These are phyloP conservation scores for Nowickia ferox DNA, from an alignment of 2,888 invertebrate genomes.

Conservation along the genomic window DNA sequence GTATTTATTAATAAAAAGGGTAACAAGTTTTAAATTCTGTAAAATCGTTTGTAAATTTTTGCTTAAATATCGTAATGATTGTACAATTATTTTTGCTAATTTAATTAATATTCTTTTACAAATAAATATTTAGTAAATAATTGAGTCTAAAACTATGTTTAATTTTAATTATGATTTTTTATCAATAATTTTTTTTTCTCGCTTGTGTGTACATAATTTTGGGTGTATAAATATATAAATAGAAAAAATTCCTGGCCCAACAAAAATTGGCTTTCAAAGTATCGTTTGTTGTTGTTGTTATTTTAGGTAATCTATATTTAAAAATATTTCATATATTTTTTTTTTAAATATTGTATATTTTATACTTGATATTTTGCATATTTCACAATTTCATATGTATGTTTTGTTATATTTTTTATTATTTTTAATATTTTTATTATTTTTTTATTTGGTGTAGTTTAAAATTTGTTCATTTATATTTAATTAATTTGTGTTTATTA, in stretches of 20 bases:
- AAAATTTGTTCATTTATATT: conserved; percentile 52
- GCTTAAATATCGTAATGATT: conserved; percentile 44
- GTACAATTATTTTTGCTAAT: conserved; percentile 56
- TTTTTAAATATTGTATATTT: not conserved
- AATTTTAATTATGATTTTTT: conserved; percentile 8
- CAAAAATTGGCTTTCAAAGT: conserved; percentile 56
- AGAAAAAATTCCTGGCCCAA: conserved; percentile 57
- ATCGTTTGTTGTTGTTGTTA: conserved; percentile 29
- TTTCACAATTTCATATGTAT: conserved; percentile 3
- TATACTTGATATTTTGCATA: conserved; percentile 10
- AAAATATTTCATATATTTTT: conserved; percentile 47
- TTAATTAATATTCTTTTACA: conserved; percentile 12
- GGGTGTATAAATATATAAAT: conserved; percentile 36
- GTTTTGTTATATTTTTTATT: conserved; percentile 1
- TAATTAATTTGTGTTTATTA: conserved; percentile 57
- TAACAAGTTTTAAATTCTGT: conserved; percentile 62
- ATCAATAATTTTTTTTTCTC: not conserved
- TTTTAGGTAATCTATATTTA: conserved; percentile 34
- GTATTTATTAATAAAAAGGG: conserved; percentile 39
- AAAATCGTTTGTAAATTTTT: conserved; percentile 28
- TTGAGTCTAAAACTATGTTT: conserved; percentile 34
- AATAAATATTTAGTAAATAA: conserved; percentile 47
- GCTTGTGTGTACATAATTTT: not conserved
- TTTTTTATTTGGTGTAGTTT: conserved; percentile 42
- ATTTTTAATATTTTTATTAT: not conserved